Percentiles rank a stretch among this genome's conserved stretches.
Evolutionary conservation across 2,888 invertebrate genomes (phyloP).

Genomic region (Notocelia uddmanniana): DNA sequence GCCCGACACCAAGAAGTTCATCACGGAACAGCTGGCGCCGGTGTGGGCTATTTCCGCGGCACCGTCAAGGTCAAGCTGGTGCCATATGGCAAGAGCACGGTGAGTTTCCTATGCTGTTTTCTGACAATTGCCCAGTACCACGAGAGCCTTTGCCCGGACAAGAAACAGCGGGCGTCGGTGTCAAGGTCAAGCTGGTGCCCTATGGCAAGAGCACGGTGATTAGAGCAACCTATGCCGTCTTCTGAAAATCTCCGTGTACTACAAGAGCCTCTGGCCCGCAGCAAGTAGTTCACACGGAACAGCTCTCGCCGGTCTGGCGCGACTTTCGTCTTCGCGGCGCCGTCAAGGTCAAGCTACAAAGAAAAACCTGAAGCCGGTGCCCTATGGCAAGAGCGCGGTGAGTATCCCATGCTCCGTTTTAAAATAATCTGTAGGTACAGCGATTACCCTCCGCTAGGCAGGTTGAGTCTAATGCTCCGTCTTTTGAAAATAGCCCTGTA

Average conservation of each 20-base stretch:
- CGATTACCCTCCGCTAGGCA: too few relatives aligned
- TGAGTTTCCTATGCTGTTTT: conserved; percentile 66
- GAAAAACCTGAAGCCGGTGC: too few relatives aligned
- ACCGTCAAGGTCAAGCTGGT: conserved; percentile 88
- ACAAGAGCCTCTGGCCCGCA: conserved; percentile 91
- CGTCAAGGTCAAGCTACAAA: conserved; percentile 89
- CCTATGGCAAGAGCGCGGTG: conserved; percentile 90
- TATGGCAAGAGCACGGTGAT: conserved; percentile 88
- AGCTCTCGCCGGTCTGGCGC: conserved; percentile 88
- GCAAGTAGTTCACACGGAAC: conserved; percentile 88
- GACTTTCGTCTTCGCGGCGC: conserved; percentile 86
- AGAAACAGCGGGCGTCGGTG: conserved; percentile 87
- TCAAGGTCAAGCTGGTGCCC: conserved; percentile 64
- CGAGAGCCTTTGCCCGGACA: conserved; percentile 91
- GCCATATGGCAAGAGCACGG: conserved; percentile 90
- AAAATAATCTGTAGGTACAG: conserved; percentile 89
- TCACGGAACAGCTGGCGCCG: conserved; percentile 89
- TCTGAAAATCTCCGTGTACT: conserved; percentile 87
- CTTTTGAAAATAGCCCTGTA: conserved; percentile 82
- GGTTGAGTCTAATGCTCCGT: too few relatives aligned
- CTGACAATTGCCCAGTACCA: conserved; percentile 88
- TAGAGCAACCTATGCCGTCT: conserved; percentile 57
- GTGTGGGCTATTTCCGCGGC: conserved; percentile 87
- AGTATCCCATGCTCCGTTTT: conserved; percentile 57
- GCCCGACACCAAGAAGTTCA: conserved; percentile 90